Evolutionary conservation across 2,797 vertebrate species (phyloP).

Genomic region (Sciurus vulgaris): DNA sequence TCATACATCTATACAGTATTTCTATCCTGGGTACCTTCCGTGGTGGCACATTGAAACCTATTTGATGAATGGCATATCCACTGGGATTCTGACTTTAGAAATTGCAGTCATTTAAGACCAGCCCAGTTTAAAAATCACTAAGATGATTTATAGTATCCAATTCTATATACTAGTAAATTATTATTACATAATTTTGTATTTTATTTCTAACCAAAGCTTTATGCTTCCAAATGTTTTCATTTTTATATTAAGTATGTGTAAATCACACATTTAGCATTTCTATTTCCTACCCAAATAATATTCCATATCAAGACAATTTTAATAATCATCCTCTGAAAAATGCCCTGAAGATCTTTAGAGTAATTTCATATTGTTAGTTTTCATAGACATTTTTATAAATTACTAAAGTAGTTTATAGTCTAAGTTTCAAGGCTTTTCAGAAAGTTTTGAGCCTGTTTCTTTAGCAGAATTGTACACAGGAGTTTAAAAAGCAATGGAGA

Average conservation of each 20-base stretch:
- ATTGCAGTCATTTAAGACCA: neutral
- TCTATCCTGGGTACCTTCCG: neutral
- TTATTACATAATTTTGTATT: neutral
- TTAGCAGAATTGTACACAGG: neutral
- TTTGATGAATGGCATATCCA: neutral
- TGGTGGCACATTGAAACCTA: neutral
- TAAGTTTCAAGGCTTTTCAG: neutral
- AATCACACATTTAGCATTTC: neutral
- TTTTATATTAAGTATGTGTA: neutral
- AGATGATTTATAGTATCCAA: neutral
- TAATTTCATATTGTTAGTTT: conserved; percentile 21
- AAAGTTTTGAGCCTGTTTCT: conserved; percentile 21
- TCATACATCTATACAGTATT: neutral
- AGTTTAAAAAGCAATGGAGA: conserved; percentile 44
- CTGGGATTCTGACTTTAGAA: neutral
- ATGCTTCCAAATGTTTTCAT: neutral
- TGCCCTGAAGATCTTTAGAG: neutral
- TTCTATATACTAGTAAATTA: neutral
- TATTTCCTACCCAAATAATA: neutral
- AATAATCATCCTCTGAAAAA: conserved; percentile 15
- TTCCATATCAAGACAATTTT: neutral
- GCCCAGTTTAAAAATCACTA: neutral
- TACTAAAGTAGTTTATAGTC: conserved; percentile 40
- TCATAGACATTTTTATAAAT: neutral
- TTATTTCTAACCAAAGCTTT: conserved; percentile 1